Conservation (phyloP, 2,888 invertebrate species). For the Thumatha senex region DNA sequence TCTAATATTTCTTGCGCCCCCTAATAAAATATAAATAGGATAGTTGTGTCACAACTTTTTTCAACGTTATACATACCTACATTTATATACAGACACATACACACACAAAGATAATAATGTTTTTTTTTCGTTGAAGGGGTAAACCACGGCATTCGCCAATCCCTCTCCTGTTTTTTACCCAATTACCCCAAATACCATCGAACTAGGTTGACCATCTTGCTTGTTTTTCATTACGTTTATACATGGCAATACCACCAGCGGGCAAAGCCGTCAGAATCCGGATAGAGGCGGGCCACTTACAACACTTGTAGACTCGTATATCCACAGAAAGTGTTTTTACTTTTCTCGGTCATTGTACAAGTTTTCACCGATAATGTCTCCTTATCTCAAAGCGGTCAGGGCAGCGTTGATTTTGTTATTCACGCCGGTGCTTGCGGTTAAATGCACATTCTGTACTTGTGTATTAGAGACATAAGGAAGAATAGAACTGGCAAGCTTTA, state of each 20-base stretch:
- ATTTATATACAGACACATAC: no score
- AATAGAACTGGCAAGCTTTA: conserved; percentile 23
- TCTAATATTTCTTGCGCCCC: no score
- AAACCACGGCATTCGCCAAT: no score
- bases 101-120: no score
- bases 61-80: no score
- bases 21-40: no score
- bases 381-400: conserved; percentile 71
- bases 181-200: no score
- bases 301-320: conserved; percentile 19
- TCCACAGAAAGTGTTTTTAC: conserved; percentile 71
- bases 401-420: conserved; percentile 52
- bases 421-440: conserved; percentile 21
- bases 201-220: background rate
- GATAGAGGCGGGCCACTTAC: conserved; percentile 39
- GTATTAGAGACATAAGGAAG: conserved; percentile 3
- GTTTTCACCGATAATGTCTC: conserved; percentile 69
- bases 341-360: conserved; percentile 56
- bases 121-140: no score
- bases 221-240: no score
- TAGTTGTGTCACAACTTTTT: no score
- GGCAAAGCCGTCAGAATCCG: conserved; percentile 34
- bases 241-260: background rate
- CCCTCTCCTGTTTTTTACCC: no score
- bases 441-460: conserved; percentile 27